Evolutionary conservation across 2,797 vertebrate genomes (phyloP).

Genomic region (Clamator glandarius): DNA sequence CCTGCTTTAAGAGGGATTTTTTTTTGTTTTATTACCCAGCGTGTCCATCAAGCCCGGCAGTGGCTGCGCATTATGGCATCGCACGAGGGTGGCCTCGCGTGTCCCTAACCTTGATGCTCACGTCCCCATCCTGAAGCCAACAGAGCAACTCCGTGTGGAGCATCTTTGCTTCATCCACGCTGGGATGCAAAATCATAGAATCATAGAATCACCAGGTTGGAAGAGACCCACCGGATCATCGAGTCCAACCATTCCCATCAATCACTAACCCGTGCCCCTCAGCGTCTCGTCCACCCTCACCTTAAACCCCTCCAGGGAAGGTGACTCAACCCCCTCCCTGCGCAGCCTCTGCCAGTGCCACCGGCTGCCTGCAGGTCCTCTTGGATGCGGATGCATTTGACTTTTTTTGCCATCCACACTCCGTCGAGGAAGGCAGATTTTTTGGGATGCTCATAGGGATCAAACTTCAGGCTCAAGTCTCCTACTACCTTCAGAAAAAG

Average conservation of each 20-base stretch:
- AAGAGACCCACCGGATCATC: no score
- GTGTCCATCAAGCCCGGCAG: conserved; percentile 49
- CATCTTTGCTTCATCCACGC: background rate
- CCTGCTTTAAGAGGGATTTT: background rate
- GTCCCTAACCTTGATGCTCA: background rate
- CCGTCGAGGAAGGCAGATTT: no score
- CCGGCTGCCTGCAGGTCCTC: background rate
- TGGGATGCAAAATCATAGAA: no score
- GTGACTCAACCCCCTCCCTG: no score
- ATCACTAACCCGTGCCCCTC: no score
- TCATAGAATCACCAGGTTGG: no score
- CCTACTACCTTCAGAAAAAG: background rate
- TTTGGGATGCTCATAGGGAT: background rate
- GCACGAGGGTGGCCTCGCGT: background rate
- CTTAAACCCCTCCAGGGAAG: no score
- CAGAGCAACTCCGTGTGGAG: fast-evolving
- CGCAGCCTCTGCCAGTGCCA: no score
- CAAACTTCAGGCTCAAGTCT: background rate
- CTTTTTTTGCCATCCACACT: no score
- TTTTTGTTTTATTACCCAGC: conserved; percentile 38
- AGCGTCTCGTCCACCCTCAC: no score
- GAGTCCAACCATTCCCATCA: no score
- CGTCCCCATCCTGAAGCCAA: background rate
- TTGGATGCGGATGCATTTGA: no score
- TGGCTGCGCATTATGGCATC: background rate